These are phyloP conservation scores for Tursiops truncatus DNA, from an alignment of 2,113 vertebrate genomes.

Conservation along the genomic window DNA sequence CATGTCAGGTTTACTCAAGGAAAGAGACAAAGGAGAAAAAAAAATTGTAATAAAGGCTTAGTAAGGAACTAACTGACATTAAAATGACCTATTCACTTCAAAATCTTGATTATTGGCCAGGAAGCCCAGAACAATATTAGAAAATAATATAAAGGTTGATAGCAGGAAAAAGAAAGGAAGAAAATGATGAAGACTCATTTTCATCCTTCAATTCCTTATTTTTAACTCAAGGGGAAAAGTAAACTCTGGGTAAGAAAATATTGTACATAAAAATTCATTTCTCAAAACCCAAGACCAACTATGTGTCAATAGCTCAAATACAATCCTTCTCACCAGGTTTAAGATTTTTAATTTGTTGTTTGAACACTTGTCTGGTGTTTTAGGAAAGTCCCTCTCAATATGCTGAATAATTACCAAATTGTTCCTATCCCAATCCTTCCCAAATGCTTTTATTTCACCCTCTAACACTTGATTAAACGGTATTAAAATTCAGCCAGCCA, in stretches of 20 bases:
- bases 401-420: not conserved
- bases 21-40: conserved; percentile 24
- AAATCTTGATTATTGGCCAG: conserved; percentile 46
- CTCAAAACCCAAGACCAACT: not conserved
- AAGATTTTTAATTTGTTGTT: not conserved
- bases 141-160: conserved; percentile 23
- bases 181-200: not conserved
- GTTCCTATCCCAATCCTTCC: not conserved
- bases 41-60: not conserved
- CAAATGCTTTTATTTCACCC: not conserved
- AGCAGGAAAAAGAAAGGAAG: not conserved
- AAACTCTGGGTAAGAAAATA: not conserved
- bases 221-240: not conserved
- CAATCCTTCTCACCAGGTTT: not conserved
- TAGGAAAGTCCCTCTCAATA: not conserved
- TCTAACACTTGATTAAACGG: not conserved
- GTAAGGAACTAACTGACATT: conserved; percentile 52
- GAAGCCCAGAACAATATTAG: not conserved
- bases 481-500: not conserved
- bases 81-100: conserved; percentile 42
- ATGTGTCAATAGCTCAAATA: not conserved
- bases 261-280: not conserved
- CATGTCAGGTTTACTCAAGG: conserved; percentile 38
- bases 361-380: not conserved
- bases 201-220: not conserved